A percentile compares a stretch with the other conserved stretches of the same genome.
These are phyloP conservation scores for Therioaphis trifolii DNA, from an alignment of 2,888 invertebrate genomes.

Conservation along the genomic window DNA sequence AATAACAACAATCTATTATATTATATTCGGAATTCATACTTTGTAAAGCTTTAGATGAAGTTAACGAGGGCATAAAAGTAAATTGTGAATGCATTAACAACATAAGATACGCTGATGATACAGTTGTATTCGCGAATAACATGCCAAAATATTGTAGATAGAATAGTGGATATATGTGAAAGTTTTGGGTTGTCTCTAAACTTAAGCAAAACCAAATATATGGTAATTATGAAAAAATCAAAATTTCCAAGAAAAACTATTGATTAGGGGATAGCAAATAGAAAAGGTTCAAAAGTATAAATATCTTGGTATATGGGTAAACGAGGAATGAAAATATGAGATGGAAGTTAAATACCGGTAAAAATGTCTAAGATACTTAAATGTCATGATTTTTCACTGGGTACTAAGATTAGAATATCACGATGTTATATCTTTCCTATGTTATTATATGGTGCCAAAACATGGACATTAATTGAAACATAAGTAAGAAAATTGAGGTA, in stretches of 20 bases:
- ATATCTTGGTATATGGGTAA: too few relatives aligned
- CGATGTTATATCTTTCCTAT: constrained; percentile 34
- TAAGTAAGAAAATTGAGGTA: constrained; percentile 35
- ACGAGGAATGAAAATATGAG: background rate
- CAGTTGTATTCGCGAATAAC: constrained; percentile 22
- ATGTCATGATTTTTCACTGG: background rate
- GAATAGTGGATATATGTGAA: constrained; percentile 1
- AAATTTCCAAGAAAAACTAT: constrained; percentile 1
- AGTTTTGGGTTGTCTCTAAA: constrained; percentile 30
- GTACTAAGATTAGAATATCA: background rate
- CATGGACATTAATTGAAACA: constrained; percentile 31
- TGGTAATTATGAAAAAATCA: constrained; percentile 23
- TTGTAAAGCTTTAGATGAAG: constrained; percentile 12
- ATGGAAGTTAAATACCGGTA: background rate
- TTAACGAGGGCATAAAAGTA: constrained; percentile 36
- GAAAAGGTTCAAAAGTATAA: constrained; percentile 2
- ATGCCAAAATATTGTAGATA: constrained; percentile 25
- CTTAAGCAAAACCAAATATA: constrained; percentile 49
- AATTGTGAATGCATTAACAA: constrained; percentile 40
- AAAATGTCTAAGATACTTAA: constrained; percentile 40
- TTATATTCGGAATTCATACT: constrained; percentile 37
- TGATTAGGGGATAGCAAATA: constrained; percentile 26
- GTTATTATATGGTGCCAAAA: constrained; percentile 49
- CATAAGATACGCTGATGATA: constrained; percentile 44
- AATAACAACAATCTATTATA: too few relatives aligned